These are phyloP conservation scores for Sarcophaga bullata DNA, from an alignment of 1,140 invertebrate genomes.

Conservation along the genomic window DNA sequence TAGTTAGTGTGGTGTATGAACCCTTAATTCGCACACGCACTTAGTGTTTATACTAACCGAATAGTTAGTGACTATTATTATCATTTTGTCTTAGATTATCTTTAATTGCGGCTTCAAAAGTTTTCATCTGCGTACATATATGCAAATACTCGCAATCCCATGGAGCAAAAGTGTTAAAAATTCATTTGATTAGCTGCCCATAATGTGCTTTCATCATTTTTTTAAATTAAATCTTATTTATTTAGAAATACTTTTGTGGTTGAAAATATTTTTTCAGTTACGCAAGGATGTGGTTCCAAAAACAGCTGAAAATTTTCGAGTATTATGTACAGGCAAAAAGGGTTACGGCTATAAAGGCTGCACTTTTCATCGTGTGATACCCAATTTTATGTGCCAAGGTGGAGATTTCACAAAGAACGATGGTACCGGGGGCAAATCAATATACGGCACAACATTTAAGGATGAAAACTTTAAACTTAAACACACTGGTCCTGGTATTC, in stretches of 20 bases:
- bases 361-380: slow-evolving; percentile 93
- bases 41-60: too few species aligned
- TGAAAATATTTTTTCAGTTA: slow-evolving; percentile 69
- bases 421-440: slow-evolving; percentile 94
- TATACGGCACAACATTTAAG: slow-evolving; percentile 91
- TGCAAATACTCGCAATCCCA: too few species aligned
- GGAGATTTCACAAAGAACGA: slow-evolving; percentile 94
- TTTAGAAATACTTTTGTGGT: too few species aligned
- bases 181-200: background rate
- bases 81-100: too few species aligned
- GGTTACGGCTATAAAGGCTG: slow-evolving; percentile 92
- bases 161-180: too few species aligned
- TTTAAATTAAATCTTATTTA: background rate
- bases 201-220: background rate
- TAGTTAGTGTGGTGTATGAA: too few species aligned
- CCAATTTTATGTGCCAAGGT: slow-evolving; percentile 97
- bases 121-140: too few species aligned
- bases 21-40: too few species aligned
- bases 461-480: slow-evolving; percentile 96
- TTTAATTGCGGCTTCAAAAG: too few species aligned
- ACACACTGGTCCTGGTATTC: slow-evolving; percentile 86
- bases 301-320: slow-evolving; percentile 92
- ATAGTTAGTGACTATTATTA: too few species aligned
- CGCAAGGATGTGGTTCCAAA: slow-evolving; percentile 87
- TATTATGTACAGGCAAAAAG: slow-evolving; percentile 90